phyloP scores from a whole-genome alignment of 2,113 vertebrate genomes.

The Oxyruncus cristatus region DNA sequence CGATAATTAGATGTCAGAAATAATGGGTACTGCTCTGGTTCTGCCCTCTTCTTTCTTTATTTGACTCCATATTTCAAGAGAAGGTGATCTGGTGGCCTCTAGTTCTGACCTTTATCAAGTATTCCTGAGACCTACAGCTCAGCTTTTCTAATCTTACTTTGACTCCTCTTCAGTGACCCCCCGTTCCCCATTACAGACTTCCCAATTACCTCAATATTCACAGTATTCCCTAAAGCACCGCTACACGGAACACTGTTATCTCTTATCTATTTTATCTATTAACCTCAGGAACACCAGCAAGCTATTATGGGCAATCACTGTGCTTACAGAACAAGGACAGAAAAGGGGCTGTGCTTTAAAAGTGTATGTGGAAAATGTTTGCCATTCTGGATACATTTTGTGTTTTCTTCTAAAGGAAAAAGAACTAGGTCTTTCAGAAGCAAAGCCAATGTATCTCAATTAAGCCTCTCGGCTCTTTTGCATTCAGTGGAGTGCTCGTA shows the following conservation, averaged over 20 bases:
- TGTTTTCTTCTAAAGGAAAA: neutral
- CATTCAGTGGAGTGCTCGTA: neutral
- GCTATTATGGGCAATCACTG: neutral
- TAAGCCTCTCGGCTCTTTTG: neutral
- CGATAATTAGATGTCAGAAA: slow-evolving; percentile 11
- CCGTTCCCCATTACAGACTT: neutral
- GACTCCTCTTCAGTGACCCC: neutral
- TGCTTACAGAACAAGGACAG: neutral
- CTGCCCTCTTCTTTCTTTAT: neutral
- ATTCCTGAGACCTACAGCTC: slow-evolving; percentile 4
- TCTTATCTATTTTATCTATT: slow-evolving; percentile 40
- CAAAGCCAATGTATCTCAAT: neutral
- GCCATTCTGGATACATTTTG: neutral
- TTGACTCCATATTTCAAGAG: neutral
- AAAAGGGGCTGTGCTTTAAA: neutral
- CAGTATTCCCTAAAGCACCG: slow-evolving; percentile 24
- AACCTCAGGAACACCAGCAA: neutral
- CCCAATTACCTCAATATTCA: slow-evolving; percentile 46
- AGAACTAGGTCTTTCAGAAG: neutral
- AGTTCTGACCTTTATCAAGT: neutral
- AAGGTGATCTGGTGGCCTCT: neutral
- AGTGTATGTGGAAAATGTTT: neutral
- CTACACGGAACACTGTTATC: slow-evolving; percentile 8
- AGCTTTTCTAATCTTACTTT: slow-evolving; percentile 43
- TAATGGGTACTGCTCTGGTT: neutral